Percentiles rank a stretch among this genome's conserved stretches.
Evolutionary conservation across 2,888 invertebrate species (phyloP).

Genomic region (Eilema caniola): DNA sequence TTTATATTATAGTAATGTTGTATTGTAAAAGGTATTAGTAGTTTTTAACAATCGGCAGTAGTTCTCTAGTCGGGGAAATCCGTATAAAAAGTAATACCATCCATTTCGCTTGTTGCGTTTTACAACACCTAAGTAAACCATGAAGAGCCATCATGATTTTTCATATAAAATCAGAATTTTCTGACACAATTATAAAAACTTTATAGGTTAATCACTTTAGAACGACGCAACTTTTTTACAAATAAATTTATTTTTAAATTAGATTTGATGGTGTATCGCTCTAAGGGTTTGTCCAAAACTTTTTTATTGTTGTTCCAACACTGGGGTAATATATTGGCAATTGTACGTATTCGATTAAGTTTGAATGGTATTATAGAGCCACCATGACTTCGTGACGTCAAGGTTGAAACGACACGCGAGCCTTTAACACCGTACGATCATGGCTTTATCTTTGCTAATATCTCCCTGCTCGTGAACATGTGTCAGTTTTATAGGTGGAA

Average conservation of each 20-base stretch:
- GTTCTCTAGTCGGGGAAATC: too few species aligned
- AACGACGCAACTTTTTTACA: not conserved
- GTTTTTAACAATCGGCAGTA: too few species aligned
- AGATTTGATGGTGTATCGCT: conserved; percentile 26
- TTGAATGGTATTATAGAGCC: conserved; percentile 74
- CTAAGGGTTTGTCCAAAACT: conserved; percentile 44
- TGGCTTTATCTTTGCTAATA: conserved; percentile 71
- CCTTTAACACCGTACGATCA: conserved; percentile 60
- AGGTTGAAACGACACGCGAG: conserved; percentile 76
- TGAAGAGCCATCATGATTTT: too few species aligned
- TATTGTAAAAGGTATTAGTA: too few species aligned
- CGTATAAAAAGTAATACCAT: too few species aligned
- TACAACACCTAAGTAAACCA: too few species aligned
- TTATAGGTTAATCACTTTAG: not conserved
- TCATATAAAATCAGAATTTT: too few species aligned
- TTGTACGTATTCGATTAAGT: conserved; percentile 72
- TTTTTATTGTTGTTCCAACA: conserved; percentile 52
- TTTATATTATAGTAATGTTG: too few species aligned
- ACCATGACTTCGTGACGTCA: conserved; percentile 55
- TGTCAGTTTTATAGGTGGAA: conserved; percentile 30
- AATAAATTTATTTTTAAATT: conserved; percentile 27
- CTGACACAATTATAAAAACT: too few species aligned
- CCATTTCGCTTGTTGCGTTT: too few species aligned
- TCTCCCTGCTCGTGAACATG: conserved; percentile 52
- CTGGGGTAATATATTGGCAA: conserved; percentile 61